Base-by-base conservation (phyloP, 1,140 invertebrate species). In the Mylabris phalerata region DNA sequence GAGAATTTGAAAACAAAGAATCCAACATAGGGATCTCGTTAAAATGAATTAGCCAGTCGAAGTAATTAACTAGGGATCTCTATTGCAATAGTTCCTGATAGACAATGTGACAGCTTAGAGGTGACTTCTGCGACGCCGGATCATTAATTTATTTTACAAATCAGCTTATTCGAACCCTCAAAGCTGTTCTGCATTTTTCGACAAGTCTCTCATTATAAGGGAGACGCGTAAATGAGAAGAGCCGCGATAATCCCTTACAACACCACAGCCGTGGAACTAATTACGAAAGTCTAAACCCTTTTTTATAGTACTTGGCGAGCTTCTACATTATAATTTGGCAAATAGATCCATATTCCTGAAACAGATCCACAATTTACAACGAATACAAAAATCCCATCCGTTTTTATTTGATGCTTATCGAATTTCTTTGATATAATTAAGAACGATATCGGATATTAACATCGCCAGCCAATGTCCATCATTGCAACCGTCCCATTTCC, bases 61-160 rank as follows among this genome's bases (percentile, higher is more conserved):
- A 66, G 67, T 70, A 71, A 71, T 71, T 71, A 71, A 71, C 63
- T 65, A 48, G 64, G 63, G 66, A 65, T 58, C 32, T 32, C 32
- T 66, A 55, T 60, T 64, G 57, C 62, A 51, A 55, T 59, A 64
- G 60, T 62, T 67, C 66, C 65, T 63, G 65, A 69, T 67, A 71
- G 63, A 69, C 70, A 71, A 70, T 67, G 70, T 71, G 70, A 70
- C 70, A 71, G 64, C 66, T 66, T 63, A 48, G 65, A 71, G 68
- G 70, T 71, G 68, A 71, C 68, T 71, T 64, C 60, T 67, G 67
- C 63, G 64, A 69, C 68, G 62, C 62, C 51, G 60, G 63, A 71
- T 71, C 70, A 71, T 71, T 71, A 71, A 71, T 71, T 71, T 71
- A 70, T 70, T 71, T 71, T 70, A 65, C 66, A 71, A 71, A 71